Percentiles rank a stretch among this genome's conserved stretches.
phyloP scores from a whole-genome alignment of 2,888 invertebrate genomes.

The Labia minor region DNA sequence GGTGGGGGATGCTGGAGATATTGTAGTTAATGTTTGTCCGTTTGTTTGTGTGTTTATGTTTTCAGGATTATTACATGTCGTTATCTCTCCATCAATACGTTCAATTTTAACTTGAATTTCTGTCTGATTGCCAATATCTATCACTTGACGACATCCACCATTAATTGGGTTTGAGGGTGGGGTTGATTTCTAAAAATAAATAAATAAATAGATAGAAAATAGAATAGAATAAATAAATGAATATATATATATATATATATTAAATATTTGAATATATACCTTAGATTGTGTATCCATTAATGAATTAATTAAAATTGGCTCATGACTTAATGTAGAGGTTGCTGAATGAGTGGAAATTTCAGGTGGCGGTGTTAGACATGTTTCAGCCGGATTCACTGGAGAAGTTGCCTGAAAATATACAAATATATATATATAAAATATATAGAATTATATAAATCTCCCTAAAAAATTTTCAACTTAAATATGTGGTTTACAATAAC shows the following conservation, averaged over 20 bases:
- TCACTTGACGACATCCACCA: conserved; percentile 45
- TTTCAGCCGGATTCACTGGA: conserved; percentile 37
- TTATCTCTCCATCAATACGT: neutral
- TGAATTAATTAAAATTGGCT: no score
- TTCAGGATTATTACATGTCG: neutral
- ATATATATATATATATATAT: neutral
- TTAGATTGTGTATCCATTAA: neutral
- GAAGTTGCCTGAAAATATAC: conserved; percentile 35
- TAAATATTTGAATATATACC: neutral
- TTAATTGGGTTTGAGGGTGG: neutral
- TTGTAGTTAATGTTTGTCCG: no score
- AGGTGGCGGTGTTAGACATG: conserved; percentile 53
- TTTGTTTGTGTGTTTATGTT: no score
- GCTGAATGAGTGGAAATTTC: conserved; percentile 39
- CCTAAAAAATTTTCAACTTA: no score
- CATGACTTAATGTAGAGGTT: neutral
- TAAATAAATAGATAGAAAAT: neutral
- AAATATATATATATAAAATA: neutral
- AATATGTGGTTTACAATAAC: no score
- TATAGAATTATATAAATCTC: neutral
- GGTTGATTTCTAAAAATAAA: neutral
- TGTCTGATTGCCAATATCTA: conserved; percentile 74
- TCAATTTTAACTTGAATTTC: conserved; percentile 45
- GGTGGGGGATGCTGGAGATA: no score
- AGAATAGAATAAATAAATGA: neutral